These are phyloP conservation scores for Porphyrio hochstetteri DNA, from an alignment of 2,113 vertebrate genomes.

Conservation along the genomic window DNA sequence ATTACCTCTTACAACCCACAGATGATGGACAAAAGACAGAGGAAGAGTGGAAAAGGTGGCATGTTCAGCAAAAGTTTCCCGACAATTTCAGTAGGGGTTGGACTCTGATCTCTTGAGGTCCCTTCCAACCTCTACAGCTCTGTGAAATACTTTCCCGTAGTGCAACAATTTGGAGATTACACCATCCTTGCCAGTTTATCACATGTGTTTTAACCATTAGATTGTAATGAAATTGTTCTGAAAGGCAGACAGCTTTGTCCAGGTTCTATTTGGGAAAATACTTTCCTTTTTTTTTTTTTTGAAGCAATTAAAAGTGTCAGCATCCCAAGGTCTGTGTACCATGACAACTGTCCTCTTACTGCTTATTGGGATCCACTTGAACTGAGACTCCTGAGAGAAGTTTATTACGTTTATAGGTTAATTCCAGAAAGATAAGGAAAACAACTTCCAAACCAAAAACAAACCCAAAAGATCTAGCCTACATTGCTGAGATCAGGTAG, in stretches of 20 bases:
- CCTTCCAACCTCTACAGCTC: no score
- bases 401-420: constrained; percentile 22
- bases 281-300: not conserved
- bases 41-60: not conserved
- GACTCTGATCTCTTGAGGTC: no score
- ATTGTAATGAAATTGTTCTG: not conserved
- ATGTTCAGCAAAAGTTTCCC: not conserved
- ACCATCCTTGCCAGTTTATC: not conserved
- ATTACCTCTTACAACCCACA: not conserved
- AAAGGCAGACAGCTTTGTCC: not conserved
- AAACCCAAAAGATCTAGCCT: not conserved
- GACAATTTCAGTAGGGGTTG: not conserved
- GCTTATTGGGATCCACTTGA: constrained; percentile 32
- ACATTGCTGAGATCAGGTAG: constrained; percentile 60
- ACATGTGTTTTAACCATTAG: constrained; percentile 38
- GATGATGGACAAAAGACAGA: not conserved
- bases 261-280: not conserved
- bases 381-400: constrained; percentile 10
- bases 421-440: constrained; percentile 9
- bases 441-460: constrained; percentile 35
- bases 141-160: not conserved
- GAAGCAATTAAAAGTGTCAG: not conserved
- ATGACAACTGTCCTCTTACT: not conserved
- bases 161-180: not conserved
- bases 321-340: not conserved